Evolutionary conservation across 2,888 invertebrate species (phyloP).

Genomic region (Drosophila pegasa): DNA sequence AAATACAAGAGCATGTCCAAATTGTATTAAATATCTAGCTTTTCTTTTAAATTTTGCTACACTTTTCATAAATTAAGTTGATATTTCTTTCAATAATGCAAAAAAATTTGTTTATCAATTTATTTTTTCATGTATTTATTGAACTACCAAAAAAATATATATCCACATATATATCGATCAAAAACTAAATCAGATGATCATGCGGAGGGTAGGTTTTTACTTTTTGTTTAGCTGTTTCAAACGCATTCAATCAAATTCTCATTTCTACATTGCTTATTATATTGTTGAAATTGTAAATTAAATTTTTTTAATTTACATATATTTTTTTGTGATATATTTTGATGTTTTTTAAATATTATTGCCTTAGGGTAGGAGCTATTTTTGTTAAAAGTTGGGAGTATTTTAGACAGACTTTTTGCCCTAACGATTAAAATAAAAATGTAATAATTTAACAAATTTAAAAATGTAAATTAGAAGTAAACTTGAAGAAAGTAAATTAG

Average conservation of each 20-base stretch:
- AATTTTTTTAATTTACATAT: background rate
- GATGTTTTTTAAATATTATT: background rate
- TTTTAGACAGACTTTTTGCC: too few species aligned
- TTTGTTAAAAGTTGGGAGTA: too few species aligned
- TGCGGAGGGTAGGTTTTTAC: constrained; percentile 67
- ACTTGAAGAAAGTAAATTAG: too few species aligned
- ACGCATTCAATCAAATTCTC: constrained; percentile 33
- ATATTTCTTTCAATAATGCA: constrained; percentile 37
- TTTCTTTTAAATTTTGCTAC: constrained; percentile 19
- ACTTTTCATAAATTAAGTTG: constrained; percentile 18
- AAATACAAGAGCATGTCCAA: background rate
- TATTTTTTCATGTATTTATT: constrained; percentile 67
- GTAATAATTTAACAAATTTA: too few species aligned
- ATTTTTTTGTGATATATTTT: background rate
- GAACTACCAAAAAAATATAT: constrained; percentile 33
- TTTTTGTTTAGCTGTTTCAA: constrained; percentile 48
- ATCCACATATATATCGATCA: constrained; percentile 8
- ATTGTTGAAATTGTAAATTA: background rate
- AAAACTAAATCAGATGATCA: constrained; percentile 64
- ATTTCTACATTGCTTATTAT: constrained; percentile 26
- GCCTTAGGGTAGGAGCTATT: too few species aligned
- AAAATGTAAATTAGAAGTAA: too few species aligned
- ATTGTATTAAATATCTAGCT: background rate
- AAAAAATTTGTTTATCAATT: constrained; percentile 34
- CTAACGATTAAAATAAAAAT: too few species aligned